These are phyloP conservation scores for Andrena haemorrhoa DNA, from an alignment of 2,888 invertebrate species.

Conservation along the genomic window DNA sequence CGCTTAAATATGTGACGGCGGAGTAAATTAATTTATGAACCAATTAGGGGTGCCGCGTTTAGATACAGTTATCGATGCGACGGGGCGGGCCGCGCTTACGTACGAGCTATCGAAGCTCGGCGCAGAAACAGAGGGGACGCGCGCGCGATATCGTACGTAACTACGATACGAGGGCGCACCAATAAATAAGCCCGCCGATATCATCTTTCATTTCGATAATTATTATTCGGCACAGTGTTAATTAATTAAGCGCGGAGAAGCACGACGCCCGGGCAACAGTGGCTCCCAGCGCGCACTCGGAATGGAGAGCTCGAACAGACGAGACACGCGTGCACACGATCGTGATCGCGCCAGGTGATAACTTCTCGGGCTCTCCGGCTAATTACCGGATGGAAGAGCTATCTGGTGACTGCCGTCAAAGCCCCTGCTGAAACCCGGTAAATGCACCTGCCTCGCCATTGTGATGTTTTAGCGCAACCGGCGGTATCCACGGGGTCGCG, in stretches of 20 bases:
- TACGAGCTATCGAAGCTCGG: constrained; percentile 19
- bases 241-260: constrained; percentile 81
- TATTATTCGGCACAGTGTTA: constrained; percentile 82
- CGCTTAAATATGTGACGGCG: constrained; percentile 64
- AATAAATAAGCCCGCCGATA: constrained; percentile 81
- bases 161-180: constrained; percentile 71
- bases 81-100: constrained; percentile 39
- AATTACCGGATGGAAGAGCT: constrained; percentile 82
- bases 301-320: constrained; percentile 65
- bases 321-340: constrained; percentile 57
- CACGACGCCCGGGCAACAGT: constrained; percentile 49
- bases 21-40: constrained; percentile 80
- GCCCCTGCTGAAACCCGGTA: constrained; percentile 66
- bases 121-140: constrained; percentile 5
- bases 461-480: constrained; percentile 67
- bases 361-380: constrained; percentile 79
- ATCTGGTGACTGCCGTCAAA: constrained; percentile 75
- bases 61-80: constrained; percentile 74
- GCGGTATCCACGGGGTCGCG: constrained; percentile 28
- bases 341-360: constrained; percentile 79
- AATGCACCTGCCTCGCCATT: constrained; percentile 71
- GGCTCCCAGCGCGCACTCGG: constrained; percentile 24
- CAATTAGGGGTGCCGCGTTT: constrained; percentile 78
- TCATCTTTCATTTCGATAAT: constrained; percentile 83
- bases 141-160: constrained; percentile 59